These are phyloP conservation scores for Parotocinclus haroldoi DNA, from an alignment of 2,797 vertebrate genomes.

Conservation along the genomic window DNA sequence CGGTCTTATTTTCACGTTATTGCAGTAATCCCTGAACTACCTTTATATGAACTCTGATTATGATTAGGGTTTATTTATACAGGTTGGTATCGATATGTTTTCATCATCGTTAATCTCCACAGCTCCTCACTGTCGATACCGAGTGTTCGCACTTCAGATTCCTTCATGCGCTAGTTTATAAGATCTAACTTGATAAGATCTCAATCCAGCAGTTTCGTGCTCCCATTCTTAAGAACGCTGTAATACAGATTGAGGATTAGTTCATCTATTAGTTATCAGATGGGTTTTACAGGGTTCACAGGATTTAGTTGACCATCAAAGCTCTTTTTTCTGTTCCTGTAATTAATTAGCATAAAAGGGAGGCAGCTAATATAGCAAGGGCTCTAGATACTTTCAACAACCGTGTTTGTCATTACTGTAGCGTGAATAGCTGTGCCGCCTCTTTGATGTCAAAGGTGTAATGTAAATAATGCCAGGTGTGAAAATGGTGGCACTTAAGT, in stretches of 20 bases:
- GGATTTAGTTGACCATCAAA: slow-evolving; percentile 28
- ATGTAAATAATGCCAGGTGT: slow-evolving; percentile 30
- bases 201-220: slow-evolving; percentile 29
- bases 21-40: too few species aligned
- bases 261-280: not conserved
- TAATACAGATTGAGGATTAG: not conserved
- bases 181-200: slow-evolving; percentile 39
- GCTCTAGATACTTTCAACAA: not conserved
- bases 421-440: slow-evolving; percentile 27
- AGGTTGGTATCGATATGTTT: slow-evolving; percentile 49
- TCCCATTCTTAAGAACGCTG: too few species aligned
- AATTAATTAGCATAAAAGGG: slow-evolving; percentile 46
- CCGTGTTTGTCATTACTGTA: slow-evolving; percentile 25
- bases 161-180: slow-evolving; percentile 19
- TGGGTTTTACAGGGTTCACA: not conserved
- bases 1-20: too few species aligned
- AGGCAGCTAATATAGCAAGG: slow-evolving; percentile 26
- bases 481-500: slow-evolving; percentile 24
- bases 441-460: slow-evolving; percentile 13
- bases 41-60: too few species aligned
- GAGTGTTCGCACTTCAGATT: slow-evolving; percentile 35
- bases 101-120: slow-evolving; percentile 64
- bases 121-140: slow-evolving; percentile 45
- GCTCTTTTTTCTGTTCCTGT: slow-evolving; percentile 9
- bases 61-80: too few species aligned